Evolutionary conservation across 2,888 invertebrate species (phyloP), one percentile per base, ranked within the genome.

Genomic region (Epinotia brunnichana): DNA sequence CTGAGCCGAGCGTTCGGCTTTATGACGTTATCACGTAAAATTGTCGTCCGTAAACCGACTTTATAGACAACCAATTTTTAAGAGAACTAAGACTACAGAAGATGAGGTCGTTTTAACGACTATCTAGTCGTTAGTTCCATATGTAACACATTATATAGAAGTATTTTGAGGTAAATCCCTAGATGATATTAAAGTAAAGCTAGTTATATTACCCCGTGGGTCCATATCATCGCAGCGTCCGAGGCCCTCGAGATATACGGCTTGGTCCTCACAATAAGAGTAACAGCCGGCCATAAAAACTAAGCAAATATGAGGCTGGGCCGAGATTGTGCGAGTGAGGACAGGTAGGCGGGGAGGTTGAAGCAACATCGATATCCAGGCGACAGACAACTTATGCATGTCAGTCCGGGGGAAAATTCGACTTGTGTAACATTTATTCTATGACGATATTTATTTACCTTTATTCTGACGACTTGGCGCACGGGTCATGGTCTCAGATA

Each of bases 241-340:
- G 51, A 44, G 61, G 24, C 73, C 57, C 59, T 59, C 63, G 70
- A 70, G 63, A 70, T 57, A 48, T 70, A 70, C 60, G 61, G 41
- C 41, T 17, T 64, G 44, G 63, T 59, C 63, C 51, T 35, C 51
- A 57, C 63, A 73, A 73, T 73, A 69, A 63, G 63, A 73, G 51
- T 62, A 68, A 70, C 70, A 70, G 69, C 56, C 62, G 44, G 44
- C 53, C 41, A 53, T 63, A 63, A 70, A 69, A 63, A 60, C 70
- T 56, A 63, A 56, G 62, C 54, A 61, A 56, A 73, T 69, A 61
- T 69, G 59, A 35, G 54, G 35, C 19, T 61, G 59, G 69, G 29
- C n/a, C 61, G 70, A 56, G 62, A 63, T 70, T 70, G 56, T 29
- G 29, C 29, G 29, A 29, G 29, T 63, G 56, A 63, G 63, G 10